Evolutionary conservation across 2,888 invertebrate species (phyloP).

Genomic region (Antitype chi): DNA sequence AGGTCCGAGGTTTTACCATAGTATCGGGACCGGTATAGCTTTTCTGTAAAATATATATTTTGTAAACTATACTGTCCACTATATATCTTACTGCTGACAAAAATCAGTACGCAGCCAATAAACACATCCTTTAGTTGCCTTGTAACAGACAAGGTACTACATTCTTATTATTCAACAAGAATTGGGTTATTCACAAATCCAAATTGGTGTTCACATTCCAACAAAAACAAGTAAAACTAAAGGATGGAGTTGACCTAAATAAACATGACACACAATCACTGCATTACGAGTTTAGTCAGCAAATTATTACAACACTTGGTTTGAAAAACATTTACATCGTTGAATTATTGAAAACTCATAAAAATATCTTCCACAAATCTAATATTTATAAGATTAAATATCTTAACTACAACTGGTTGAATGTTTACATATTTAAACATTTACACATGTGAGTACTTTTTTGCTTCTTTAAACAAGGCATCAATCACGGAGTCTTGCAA

Average conservation of each 20-base stretch:
- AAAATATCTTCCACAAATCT: conserved; percentile 44
- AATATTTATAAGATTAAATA: conserved; percentile 44
- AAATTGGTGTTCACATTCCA: conserved; percentile 44
- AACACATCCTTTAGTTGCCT: conserved; percentile 39
- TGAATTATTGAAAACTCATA: conserved; percentile 38
- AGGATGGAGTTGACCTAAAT: conserved; percentile 69
- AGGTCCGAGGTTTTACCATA: conserved; percentile 73
- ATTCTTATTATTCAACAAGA: conserved; percentile 20
- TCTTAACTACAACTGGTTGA: conserved; percentile 33
- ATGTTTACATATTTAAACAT: conserved; percentile 47
- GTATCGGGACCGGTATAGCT: conserved; percentile 75
- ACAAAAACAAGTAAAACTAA: conserved; percentile 66
- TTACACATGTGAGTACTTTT: conserved; percentile 52
- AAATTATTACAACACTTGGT: conserved; percentile 33
- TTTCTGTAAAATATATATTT: conserved; percentile 73
- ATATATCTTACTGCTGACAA: conserved; percentile 3
- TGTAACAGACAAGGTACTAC: conserved; percentile 6
- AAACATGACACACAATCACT: conserved; percentile 59
- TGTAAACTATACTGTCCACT: conserved; percentile 41
- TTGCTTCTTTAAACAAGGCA: conserved; percentile 68
- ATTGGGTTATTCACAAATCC: conserved; percentile 15
- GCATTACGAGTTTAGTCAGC: conserved; percentile 36
- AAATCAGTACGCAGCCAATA: neutral
- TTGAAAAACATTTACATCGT: conserved; percentile 31
- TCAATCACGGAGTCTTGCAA: conserved; percentile 66